These are phyloP conservation scores for Balaenoptera acutorostrata DNA, from an alignment of 2,113 vertebrate genomes.

Conservation along the genomic window DNA sequence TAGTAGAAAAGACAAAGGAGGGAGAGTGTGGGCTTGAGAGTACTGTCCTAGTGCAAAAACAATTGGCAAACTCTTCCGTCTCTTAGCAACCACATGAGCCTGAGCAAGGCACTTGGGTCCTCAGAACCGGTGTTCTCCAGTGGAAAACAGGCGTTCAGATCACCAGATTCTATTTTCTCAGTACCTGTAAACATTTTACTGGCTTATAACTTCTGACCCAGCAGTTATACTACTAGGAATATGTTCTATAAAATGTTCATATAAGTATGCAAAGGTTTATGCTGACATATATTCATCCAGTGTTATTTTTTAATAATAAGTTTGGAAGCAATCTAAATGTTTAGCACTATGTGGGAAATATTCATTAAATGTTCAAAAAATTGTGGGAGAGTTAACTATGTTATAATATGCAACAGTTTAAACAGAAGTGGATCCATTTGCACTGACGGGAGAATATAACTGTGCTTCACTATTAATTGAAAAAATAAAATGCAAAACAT, in stretches of 20 bases:
- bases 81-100: not conserved
- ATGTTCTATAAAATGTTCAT: not conserved
- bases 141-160: not conserved
- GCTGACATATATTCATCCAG: not conserved
- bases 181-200: not conserved
- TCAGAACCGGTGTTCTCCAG: not conserved
- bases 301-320: constrained; percentile 6
- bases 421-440: not conserved
- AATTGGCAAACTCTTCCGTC: not conserved
- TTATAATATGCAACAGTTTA: not conserved
- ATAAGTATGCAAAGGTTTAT: not conserved
- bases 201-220: not conserved
- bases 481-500: not conserved
- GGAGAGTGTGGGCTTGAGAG: not conserved
- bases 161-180: not conserved
- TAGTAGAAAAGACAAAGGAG: not conserved
- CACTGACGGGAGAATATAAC: not conserved
- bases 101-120: not conserved
- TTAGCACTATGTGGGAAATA: not conserved
- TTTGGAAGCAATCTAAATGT: not conserved
- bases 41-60: not conserved
- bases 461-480: not conserved
- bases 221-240: not conserved
- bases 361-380: not conserved
- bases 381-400: not conserved